Percentiles rank a stretch among this genome's conserved stretches.
phyloP scores from a whole-genome alignment of 1,140 invertebrate species.

The Aphelenchoides avenae region DNA sequence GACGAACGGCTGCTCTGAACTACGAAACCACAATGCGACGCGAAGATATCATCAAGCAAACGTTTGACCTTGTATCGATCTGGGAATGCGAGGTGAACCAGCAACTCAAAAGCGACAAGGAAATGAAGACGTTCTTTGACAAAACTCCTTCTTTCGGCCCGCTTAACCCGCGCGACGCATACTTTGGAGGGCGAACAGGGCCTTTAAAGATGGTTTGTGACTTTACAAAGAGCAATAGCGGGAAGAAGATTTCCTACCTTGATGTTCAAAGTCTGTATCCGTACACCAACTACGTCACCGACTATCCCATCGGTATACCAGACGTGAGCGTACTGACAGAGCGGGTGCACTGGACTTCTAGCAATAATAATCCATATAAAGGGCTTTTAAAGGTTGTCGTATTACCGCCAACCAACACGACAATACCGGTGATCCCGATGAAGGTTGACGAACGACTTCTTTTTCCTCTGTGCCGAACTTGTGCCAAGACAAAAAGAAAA shows the following conservation, averaged over 20 bases:
- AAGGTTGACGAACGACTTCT: background rate
- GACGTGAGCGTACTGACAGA: background rate
- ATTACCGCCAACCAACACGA: background rate
- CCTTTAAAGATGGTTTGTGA: background rate
- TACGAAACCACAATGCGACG: no score
- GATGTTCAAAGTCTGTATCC: background rate
- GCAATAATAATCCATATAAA: no score
- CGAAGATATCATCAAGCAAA: no score
- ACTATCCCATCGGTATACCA: conserved; percentile 1
- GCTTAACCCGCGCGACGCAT: background rate
- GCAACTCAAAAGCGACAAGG: background rate
- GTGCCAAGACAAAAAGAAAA: no score
- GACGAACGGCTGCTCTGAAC: no score
- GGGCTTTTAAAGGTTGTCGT: no score
- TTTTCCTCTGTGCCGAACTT: conserved; percentile 3
- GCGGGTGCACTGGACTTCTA: background rate
- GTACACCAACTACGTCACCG: background rate
- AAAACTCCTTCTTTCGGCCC: background rate
- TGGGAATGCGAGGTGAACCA: background rate
- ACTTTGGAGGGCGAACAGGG: background rate
- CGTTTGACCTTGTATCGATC: no score
- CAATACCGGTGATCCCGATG: background rate
- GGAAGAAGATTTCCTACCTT: background rate
- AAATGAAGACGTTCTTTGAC: conserved; percentile 2
- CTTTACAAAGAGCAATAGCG: conserved; percentile 4